phyloP scores from a whole-genome alignment of 2,797 vertebrate genomes.

The Neosalanx taihuensis region DNA sequence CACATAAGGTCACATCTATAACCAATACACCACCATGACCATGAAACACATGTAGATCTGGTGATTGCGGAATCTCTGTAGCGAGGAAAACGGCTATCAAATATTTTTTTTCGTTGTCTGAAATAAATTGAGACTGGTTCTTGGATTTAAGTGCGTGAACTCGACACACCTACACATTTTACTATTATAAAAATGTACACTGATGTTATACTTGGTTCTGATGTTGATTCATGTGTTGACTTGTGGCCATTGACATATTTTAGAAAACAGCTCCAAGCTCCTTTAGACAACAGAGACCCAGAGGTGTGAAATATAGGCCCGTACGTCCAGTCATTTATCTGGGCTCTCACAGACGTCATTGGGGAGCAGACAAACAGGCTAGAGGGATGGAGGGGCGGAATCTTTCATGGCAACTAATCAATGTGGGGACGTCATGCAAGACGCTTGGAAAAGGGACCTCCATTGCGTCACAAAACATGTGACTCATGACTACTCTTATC shows the following conservation, averaged over 20 bases:
- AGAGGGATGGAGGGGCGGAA: neutral
- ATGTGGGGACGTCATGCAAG: neutral
- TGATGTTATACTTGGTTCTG: too few species aligned
- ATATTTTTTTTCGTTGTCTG: neutral
- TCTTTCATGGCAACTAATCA: constrained; percentile 11
- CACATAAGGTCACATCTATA: neutral
- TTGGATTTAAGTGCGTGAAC: too few species aligned
- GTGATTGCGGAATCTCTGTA: neutral
- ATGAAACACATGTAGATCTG: neutral
- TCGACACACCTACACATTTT: too few species aligned
- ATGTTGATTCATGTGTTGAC: neutral
- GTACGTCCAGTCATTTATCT: neutral
- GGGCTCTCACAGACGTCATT: neutral
- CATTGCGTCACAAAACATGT: neutral
- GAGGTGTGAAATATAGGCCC: neutral
- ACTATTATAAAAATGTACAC: too few species aligned
- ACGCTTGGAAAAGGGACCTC: neutral
- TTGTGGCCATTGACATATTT: neutral
- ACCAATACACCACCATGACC: neutral
- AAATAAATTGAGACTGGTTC: neutral
- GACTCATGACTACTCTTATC: constrained; percentile 6
- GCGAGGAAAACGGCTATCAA: neutral
- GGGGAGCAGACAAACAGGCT: neutral
- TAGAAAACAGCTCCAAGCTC: neutral
- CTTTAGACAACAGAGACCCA: neutral